A percentile compares a stretch with the other conserved stretches of the same genome.
Evolutionary conservation across 2,797 vertebrate species (phyloP).

Genomic region (Somateria mollissima): DNA sequence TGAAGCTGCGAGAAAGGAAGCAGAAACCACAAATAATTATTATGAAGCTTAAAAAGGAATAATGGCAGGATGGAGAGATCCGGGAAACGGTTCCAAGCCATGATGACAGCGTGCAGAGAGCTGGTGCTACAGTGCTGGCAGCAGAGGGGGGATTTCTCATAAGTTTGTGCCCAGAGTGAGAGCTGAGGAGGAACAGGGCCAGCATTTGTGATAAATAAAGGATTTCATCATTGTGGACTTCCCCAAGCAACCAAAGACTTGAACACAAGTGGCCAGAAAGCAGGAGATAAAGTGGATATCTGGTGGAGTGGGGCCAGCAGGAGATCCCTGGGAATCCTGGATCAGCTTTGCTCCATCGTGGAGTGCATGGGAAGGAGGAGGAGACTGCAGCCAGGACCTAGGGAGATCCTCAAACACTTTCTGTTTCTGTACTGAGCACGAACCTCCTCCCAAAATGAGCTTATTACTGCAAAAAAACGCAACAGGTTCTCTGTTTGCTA

Average conservation of each 20-base stretch:
- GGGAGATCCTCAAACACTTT: neutral
- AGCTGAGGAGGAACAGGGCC: neutral
- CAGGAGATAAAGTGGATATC: neutral
- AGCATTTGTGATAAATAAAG: neutral
- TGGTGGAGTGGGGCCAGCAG: neutral
- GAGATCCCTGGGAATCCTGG: neutral
- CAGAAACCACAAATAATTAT: neutral
- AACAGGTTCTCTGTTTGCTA: neutral
- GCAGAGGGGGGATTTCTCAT: neutral
- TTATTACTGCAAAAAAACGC: neutral
- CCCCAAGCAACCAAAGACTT: neutral
- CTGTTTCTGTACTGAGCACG: neutral
- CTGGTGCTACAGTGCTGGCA: too few species aligned
- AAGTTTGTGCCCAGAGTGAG: neutral
- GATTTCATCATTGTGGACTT: neutral
- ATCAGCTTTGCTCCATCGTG: accelerated
- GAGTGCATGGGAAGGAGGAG: neutral
- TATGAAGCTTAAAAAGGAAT: neutral
- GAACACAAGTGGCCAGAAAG: neutral
- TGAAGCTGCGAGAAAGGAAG: neutral
- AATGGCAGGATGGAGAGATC: neutral
- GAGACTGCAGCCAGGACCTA: neutral
- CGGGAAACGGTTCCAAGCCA: neutral
- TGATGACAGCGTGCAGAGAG: neutral
- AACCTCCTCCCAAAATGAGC: neutral